Conservation (phyloP, 2,113 vertebrate genomes). For the Mormoops blainvillei region DNA sequence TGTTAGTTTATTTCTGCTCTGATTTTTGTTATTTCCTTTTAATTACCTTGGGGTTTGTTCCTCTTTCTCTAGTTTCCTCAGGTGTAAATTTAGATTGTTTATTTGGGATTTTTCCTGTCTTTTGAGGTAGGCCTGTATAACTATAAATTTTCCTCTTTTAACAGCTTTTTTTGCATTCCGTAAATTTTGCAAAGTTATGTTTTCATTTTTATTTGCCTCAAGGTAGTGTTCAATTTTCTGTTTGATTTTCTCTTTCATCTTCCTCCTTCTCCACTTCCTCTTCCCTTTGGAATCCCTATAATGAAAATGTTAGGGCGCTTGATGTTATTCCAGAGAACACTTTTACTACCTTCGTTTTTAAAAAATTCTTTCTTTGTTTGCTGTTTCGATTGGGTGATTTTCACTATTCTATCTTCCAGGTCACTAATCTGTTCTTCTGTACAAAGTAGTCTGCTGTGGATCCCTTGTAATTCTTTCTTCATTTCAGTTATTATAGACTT, state of each 20-base stretch:
- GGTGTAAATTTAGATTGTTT: not conserved
- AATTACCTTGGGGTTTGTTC: not conserved
- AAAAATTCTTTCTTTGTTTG: not conserved
- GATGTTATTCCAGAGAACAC: not conserved
- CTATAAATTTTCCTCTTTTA: not conserved
- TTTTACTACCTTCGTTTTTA: not conserved
- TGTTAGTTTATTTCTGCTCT: not conserved
- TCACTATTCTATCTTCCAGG: not conserved
- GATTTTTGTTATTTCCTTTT: not conserved
- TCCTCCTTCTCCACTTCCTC: not conserved
- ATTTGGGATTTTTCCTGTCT: not conserved
- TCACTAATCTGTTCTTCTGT: not conserved
- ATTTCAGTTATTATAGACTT: not conserved
- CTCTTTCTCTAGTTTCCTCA: not conserved
- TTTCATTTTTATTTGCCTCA: not conserved
- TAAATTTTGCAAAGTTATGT: not conserved
- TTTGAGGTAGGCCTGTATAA: not conserved
- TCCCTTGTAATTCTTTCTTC: not conserved
- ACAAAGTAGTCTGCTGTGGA: not conserved
- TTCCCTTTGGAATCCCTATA: not conserved
- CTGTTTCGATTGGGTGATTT: not conserved
- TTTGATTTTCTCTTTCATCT: not conserved
- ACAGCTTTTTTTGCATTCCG: not conserved
- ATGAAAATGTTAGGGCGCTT: not conserved
- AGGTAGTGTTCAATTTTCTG: not conserved